Conservation (phyloP, 2,113 vertebrate genomes). For the Oenanthe oenanthe region DNA sequence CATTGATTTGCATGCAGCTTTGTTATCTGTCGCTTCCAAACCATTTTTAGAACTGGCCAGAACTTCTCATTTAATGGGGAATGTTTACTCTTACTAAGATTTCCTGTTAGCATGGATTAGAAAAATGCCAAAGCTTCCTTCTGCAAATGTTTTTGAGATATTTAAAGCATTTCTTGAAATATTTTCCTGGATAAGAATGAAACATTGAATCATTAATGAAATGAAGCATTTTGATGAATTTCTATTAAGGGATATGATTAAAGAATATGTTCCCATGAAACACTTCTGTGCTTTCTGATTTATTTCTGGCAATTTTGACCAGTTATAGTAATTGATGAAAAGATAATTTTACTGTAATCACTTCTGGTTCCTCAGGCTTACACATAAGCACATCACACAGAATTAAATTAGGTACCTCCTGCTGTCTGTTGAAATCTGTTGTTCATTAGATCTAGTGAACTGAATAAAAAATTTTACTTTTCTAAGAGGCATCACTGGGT, state of each 20-base stretch:
- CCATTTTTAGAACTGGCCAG: not conserved
- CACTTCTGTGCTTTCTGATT: not conserved
- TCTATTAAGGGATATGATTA: not conserved
- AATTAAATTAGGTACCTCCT: not conserved
- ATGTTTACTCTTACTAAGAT: not conserved
- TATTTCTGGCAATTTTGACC: not conserved
- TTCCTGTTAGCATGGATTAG: not conserved
- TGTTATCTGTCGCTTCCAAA: not conserved
- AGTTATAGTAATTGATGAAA: not conserved
- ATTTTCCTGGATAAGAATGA: not conserved
- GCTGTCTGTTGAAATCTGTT: not conserved
- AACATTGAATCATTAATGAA: not conserved
- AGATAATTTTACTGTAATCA: not conserved
- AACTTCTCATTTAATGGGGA: not conserved
- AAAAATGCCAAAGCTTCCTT: not conserved
- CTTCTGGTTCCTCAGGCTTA: not conserved
- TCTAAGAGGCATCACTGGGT: not conserved
- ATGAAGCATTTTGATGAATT: not conserved
- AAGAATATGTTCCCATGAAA: not conserved
- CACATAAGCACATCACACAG: not conserved
- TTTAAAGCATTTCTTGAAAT: constrained; percentile 1
- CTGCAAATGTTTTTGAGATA: not conserved
- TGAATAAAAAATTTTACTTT: not conserved
- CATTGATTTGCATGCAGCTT: not conserved
- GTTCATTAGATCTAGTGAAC: not conserved